Evolutionary conservation across 2,797 vertebrate genomes (phyloP), one percentile per base, ranked within the genome.

Genomic region (Parotocinclus haroldoi): DNA sequence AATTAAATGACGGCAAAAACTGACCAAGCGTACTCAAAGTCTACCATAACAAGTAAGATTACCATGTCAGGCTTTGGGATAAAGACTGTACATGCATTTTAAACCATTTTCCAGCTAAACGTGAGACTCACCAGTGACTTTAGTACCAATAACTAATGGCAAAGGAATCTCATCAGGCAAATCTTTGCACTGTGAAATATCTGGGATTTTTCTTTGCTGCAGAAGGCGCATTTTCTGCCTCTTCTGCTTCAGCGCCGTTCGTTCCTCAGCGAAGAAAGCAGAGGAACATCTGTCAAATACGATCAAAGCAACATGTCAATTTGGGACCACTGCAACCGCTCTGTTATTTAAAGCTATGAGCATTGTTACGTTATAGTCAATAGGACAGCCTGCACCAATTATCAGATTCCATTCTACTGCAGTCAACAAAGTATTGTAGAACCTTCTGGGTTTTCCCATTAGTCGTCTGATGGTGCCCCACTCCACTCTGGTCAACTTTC

Each of bases 381-480:
- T 27, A 27, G 27, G 27, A 27, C 27, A 27, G 27, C 27, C 40
- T 42, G 40, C 40, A 42, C 7, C 27, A 27, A 27, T 27, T 27
- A 27, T 1, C 48, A 16, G 48, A 50, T 50, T 14, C 2, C 27
- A 27, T 27, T 27, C 27, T 27, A 5, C 27, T 27, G 14, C 18
- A 7, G 40, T 1, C 4, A 7, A 7, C 19, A 27, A 50, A 14
- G 16, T 11, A n/a, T 40, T 9, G 10, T 0, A 38, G 9, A 63
- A 99, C 97, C 97, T 94, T 74, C 97, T 85, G 61, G 96, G 97
- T 84, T 99, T 99, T 66, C 97, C 97, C 97, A 99, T 99, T 63
- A 99, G 85, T 64, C 97, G 88, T 73, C 96, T 91, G 83, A 99
- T 99, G 80, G 96, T 98, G 19, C 94, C 95, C 97, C 97, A 99